Base-by-base conservation (phyloP, 2,888 invertebrate genomes). In the Mesorhabditis spiculigera region DNA sequence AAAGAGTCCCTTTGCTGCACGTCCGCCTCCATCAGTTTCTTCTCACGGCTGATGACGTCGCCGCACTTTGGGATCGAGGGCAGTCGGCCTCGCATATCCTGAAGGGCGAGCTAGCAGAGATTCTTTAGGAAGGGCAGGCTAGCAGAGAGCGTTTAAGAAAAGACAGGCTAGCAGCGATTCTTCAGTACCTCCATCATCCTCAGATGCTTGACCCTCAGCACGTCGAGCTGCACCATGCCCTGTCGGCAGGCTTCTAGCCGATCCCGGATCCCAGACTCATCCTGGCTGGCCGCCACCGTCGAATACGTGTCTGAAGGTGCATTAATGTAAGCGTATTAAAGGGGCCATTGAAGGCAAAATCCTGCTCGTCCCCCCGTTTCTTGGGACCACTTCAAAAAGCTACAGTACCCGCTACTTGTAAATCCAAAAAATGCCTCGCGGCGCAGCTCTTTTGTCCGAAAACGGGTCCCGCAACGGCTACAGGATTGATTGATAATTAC, bases 201-300 rank as follows among this genome's bases (percentile, higher is more conserved):
- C 4, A 73, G 69, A 61, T 78, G 78, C 64, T 78, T 78, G 6
- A 71, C 66, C 42, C 78, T n/a, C 13, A 78, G 65, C 8, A 67
- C 73, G 50, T 76, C 73, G 64, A 78, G 68, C 66, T 78, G 74
- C 13, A 76, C 71, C 78, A 78, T 76, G 65, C 78, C 78, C 65
- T 73, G 73, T 28, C 75, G 68, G 70, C 78, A 78, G 45, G 78
- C 78, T 67, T 78, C 78, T 43, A 75, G 71, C 28, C 78, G 69
- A 62, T 72, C 75, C n/a, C 73, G 58, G 5, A 78, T 69, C 44
- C 75, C 61, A 68, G 58, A 50, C 58, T 50, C 58, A 50, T 50
- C 58, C 8, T 50, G 58, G n/a, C 10, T 50, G 58, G n/a, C 58
- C 58, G n/a, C 58, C n/a, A n/a, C 8, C n/a, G 8, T n/a, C 10